Evolutionary conservation across 2,797 vertebrate species (phyloP).

Genomic region (Hydrophis major): DNA sequence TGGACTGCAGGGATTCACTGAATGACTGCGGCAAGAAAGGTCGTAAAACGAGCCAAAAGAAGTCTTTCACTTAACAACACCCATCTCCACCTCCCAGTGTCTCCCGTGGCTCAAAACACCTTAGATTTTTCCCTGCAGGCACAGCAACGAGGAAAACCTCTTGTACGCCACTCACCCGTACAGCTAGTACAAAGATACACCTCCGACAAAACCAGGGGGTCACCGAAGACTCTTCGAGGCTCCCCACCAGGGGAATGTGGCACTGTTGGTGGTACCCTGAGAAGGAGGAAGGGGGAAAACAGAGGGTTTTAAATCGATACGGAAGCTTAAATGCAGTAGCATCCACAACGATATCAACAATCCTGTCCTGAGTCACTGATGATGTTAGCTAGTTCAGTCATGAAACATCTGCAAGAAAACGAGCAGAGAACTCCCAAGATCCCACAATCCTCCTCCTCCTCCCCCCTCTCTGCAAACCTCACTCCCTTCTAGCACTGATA

Average conservation of each 20-base stretch:
- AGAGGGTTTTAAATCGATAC: background rate
- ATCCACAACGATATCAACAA: background rate
- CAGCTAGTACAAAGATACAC: slow-evolving; percentile 93
- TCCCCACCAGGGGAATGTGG: slow-evolving; percentile 84
- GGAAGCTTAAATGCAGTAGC: background rate
- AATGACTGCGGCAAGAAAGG: too few relatives aligned
- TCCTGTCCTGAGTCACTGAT: background rate
- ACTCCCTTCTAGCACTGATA: background rate
- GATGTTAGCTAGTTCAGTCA: background rate
- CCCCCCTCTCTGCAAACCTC: background rate
- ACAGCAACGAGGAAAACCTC: background rate
- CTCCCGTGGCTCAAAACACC: background rate
- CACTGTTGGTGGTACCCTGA: slow-evolving; percentile 94
- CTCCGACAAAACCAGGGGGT: slow-evolving; percentile 92
- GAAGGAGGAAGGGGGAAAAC: background rate
- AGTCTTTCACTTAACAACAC: too few relatives aligned
- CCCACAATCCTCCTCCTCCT: background rate
- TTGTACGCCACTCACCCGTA: slow-evolving; percentile 79
- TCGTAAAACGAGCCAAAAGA: too few relatives aligned
- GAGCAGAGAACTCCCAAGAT: background rate
- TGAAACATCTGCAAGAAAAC: background rate
- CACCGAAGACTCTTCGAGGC: slow-evolving; percentile 62
- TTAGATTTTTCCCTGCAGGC: background rate
- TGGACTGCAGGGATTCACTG: too few relatives aligned
- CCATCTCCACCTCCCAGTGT: too few relatives aligned